Evolutionary conservation across 2,113 vertebrate genomes (phyloP).

Genomic region (Entosphenus tridentatus): DNA sequence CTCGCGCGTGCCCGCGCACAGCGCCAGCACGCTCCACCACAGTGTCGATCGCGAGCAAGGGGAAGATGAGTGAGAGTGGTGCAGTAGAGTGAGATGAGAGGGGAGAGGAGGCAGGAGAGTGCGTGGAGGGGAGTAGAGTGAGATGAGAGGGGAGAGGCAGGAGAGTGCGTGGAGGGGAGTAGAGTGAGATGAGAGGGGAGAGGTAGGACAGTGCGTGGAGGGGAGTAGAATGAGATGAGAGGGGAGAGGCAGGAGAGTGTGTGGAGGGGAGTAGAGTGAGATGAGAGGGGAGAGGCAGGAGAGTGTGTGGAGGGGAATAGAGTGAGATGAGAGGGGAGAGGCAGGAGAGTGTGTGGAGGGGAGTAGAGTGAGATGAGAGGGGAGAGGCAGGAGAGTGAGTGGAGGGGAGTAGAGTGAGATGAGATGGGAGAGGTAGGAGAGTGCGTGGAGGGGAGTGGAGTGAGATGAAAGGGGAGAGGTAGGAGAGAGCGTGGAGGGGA

Average conservation of each 20-base stretch:
- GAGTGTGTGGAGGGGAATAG: background rate
- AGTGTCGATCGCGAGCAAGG: background rate
- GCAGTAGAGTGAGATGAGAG: background rate
- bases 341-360: background rate
- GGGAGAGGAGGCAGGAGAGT: too few relatives aligned
- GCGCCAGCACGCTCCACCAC: too few relatives aligned
- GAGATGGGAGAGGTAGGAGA: background rate
- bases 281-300: background rate
- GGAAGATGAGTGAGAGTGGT: background rate
- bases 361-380: background rate
- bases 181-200: too few relatives aligned
- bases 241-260: too few relatives aligned
- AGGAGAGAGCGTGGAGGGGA: background rate
- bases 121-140: too few relatives aligned
- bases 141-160: too few relatives aligned
- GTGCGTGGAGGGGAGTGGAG: background rate
- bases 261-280: background rate
- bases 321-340: background rate
- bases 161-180: too few relatives aligned
- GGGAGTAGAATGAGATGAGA: too few relatives aligned
- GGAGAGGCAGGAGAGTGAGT: background rate
- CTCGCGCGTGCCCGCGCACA: too few relatives aligned
- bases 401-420: background rate
- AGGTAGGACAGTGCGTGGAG: too few relatives aligned
- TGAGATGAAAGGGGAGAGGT: background rate